These are phyloP conservation scores for Geothlypis trichas DNA, from an alignment of 2,113 vertebrate species.

Conservation along the genomic window DNA sequence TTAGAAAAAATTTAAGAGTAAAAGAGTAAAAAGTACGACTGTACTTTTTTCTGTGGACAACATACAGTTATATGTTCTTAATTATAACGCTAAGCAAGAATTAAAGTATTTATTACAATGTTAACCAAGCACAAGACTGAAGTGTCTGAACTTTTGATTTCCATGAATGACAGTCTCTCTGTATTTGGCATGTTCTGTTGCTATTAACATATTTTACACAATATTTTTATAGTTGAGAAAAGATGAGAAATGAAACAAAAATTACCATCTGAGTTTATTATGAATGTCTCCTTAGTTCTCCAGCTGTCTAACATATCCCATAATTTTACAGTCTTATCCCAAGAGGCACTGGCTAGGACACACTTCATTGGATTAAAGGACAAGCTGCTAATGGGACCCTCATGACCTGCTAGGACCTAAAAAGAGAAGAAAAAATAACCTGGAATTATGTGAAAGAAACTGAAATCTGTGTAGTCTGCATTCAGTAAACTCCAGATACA, in stretches of 20 bases:
- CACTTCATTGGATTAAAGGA: conserved; percentile 89
- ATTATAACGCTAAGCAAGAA: neutral
- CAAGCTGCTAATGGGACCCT: conserved; percentile 89
- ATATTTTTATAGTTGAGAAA: neutral
- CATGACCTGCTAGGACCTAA: conserved; percentile 90
- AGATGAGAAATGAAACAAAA: neutral
- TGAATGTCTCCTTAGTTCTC: conserved; percentile 89
- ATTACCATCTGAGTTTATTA: conserved; percentile 86
- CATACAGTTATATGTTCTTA: neutral
- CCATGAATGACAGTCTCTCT: neutral
- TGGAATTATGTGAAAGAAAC: neutral
- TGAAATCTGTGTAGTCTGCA: neutral
- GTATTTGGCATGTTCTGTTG: neutral
- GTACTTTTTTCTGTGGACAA: neutral
- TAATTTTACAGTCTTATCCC: conserved; percentile 90
- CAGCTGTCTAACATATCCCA: conserved; percentile 99
- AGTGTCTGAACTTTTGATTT: neutral
- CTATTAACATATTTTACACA: neutral
- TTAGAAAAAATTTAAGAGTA: neutral
- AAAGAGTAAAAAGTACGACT: neutral
- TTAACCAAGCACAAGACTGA: neutral
- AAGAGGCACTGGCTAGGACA: conserved; percentile 91
- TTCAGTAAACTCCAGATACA: neutral
- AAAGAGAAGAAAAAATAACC: neutral
- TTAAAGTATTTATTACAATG: neutral